These are phyloP conservation scores for Drosophila nikananu DNA, from an alignment of 1,140 invertebrate species.

Conservation along the genomic window DNA sequence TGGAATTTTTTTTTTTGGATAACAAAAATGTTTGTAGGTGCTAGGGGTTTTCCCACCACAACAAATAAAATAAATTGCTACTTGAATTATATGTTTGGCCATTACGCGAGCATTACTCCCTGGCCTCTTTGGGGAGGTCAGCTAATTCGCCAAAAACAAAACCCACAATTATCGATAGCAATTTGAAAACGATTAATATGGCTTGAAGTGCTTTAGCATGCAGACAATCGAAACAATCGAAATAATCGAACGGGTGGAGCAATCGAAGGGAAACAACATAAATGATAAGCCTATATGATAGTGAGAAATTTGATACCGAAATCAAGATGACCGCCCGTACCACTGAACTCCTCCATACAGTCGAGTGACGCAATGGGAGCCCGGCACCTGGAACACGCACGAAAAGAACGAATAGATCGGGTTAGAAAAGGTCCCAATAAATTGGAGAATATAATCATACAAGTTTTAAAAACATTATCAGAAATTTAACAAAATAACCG, in stretches of 20 bases:
- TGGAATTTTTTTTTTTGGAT: neutral
- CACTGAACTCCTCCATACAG: constrained; percentile 97
- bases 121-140: neutral
- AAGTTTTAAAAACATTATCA: neutral
- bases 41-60: neutral
- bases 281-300: constrained; percentile 78
- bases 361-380: constrained; percentile 95
- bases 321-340: constrained; percentile 86
- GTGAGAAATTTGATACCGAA: constrained; percentile 85
- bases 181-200: constrained; percentile 24
- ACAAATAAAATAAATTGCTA: constrained; percentile 49
- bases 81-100: constrained; percentile 30
- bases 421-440: neutral
- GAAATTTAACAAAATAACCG: neutral
- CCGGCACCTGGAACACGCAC: constrained; percentile 89
- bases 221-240: constrained; percentile 20
- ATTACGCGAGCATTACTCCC: constrained; percentile 18
- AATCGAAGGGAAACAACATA: constrained; percentile 63
- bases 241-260: constrained; percentile 31
- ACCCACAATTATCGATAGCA: constrained; percentile 27
- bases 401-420: constrained; percentile 5
- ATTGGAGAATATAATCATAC: neutral
- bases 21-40: constrained; percentile 4
- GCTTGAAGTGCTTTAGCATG: constrained; percentile 15
- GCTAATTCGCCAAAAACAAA: constrained; percentile 28